Percentiles rank a stretch among this genome's conserved stretches.
Conservation (phyloP, 2,888 invertebrate species). For the Deroplatys truncata region DNA sequence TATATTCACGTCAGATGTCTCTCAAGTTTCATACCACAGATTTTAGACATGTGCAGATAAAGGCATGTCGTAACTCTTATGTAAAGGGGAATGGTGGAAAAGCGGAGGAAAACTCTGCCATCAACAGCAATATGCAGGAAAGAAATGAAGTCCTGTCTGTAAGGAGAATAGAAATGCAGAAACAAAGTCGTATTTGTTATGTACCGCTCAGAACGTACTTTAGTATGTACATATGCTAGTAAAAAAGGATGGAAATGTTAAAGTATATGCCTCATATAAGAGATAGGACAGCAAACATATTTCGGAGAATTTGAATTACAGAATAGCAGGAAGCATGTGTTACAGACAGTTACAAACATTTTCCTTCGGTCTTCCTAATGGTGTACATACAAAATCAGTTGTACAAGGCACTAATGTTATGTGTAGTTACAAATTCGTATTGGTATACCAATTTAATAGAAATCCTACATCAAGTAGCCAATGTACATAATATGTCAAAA, state of each 20-base stretch:
- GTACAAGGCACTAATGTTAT: too few species aligned
- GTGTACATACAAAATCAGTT: neutral
- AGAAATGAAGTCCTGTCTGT: neutral
- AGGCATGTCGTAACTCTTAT: too few species aligned
- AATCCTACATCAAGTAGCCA: too few species aligned
- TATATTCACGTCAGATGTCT: neutral
- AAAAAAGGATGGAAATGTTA: neutral
- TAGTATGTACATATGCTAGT: neutral
- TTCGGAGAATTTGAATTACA: neutral
- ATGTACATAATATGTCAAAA: too few species aligned
- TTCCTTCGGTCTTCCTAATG: neutral
- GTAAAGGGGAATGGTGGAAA: too few species aligned
- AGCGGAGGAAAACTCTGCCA: too few species aligned
- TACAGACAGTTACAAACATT: too few species aligned
- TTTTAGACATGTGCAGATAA: too few species aligned
- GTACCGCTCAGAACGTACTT: neutral
- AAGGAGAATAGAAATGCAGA: neutral
- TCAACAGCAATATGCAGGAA: neutral
- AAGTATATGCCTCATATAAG: neutral
- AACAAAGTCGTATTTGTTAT: neutral
- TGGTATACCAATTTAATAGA: too few species aligned
- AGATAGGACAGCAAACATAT: neutral
- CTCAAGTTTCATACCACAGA: neutral
- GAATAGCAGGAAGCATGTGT: too few species aligned
- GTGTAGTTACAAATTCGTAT: too few species aligned